phyloP scores from a whole-genome alignment of 2,113 vertebrate genomes.

The Entosphenus tridentatus region DNA sequence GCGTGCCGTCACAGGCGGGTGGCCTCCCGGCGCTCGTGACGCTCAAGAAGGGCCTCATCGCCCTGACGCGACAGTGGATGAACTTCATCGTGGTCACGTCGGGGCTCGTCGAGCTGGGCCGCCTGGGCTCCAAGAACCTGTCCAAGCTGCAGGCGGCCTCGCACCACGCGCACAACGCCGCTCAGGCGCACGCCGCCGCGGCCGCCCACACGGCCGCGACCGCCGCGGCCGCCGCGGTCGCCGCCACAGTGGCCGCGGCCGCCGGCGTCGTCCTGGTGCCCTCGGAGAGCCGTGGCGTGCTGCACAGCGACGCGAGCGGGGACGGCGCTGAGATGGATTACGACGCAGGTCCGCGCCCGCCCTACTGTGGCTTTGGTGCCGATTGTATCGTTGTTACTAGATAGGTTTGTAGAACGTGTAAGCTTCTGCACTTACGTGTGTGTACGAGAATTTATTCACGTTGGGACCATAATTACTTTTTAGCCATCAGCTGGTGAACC shows the following conservation, averaged over 20 bases:
- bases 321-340: conserved; percentile 93
- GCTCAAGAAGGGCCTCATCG: conserved; percentile 83
- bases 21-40: conserved; percentile 85
- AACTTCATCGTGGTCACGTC: conserved; percentile 96
- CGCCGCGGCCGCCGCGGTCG: background rate
- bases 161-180: conserved; percentile 26
- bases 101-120: conserved; percentile 71
- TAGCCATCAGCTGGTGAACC: too few relatives aligned
- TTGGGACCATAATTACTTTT: too few relatives aligned
- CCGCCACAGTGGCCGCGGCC: background rate
- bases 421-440: too few relatives aligned
- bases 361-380: too few relatives aligned
- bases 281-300: conserved; percentile 35
- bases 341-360: conserved; percentile 48
- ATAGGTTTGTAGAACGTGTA: too few relatives aligned
- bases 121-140: conserved; percentile 51
- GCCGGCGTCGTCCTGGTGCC: background rate
- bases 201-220: too few relatives aligned
- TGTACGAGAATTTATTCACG: too few relatives aligned
- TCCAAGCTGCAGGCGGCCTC: conserved; percentile 33
- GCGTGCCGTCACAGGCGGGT: conserved; percentile 35
- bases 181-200: conserved; percentile 24
- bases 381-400: too few relatives aligned
- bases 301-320: conserved; percentile 87
- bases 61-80: conserved; percentile 92